A percentile compares a stretch with the other conserved stretches of the same genome.
Evolutionary conservation across 2,113 vertebrate genomes (phyloP).

Genomic region (Gorsachius goisagi): DNA sequence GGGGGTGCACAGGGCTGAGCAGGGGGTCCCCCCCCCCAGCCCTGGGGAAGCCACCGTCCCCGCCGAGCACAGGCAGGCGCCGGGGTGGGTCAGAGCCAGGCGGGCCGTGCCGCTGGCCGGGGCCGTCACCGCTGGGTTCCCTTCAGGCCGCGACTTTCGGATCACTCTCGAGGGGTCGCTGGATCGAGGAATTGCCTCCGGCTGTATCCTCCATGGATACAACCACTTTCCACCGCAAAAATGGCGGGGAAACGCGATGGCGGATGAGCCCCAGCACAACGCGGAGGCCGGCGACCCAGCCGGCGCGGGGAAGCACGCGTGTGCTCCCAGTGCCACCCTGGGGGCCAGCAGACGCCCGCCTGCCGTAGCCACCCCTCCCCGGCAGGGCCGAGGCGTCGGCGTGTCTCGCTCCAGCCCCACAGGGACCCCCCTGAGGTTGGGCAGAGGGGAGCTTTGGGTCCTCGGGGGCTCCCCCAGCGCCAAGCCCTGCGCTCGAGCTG

Average conservation of each 20-base stretch:
- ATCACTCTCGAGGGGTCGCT: too few species aligned
- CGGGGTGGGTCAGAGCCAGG: rapidly evolving
- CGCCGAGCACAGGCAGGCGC: neutral
- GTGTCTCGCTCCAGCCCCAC: neutral
- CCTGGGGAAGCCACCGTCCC: rapidly evolving
- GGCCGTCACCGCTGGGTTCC: neutral
- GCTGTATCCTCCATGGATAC: too few species aligned
- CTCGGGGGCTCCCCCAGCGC: neutral
- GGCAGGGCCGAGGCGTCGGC: neutral
- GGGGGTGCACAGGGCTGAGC: neutral
- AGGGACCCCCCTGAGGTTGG: neutral
- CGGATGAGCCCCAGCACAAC: neutral
- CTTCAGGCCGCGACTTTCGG: neutral
- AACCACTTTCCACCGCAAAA: too few species aligned
- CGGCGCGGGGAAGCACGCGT: rapidly evolving
- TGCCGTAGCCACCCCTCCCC: neutral
- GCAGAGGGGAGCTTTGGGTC: neutral
- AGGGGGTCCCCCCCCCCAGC: neutral
- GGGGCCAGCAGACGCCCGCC: neutral
- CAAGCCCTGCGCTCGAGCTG: neutral
- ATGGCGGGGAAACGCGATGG: rapidly evolving
- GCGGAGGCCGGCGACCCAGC: neutral
- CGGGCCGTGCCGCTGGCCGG: neutral
- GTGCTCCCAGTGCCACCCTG: neutral
- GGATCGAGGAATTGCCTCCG: too few species aligned